Conservation (phyloP, 2,888 invertebrate species). For the Chrysotoxum bicinctum region DNA sequence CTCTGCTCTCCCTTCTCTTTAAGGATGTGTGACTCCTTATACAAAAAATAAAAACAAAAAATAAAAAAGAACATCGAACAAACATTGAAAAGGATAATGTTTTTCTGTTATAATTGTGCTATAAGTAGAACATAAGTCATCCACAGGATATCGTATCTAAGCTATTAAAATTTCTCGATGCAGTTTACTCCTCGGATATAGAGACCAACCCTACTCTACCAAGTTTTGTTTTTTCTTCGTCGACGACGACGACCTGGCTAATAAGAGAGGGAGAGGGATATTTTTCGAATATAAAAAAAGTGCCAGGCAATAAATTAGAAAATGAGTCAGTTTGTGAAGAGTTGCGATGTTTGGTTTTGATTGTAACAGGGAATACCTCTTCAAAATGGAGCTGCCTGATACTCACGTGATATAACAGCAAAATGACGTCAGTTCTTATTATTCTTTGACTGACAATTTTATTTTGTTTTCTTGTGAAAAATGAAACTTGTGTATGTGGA, state of each 20-base stretch:
- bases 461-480: neutral
- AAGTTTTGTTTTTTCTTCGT: neutral
- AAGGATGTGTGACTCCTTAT: conserved; percentile 14
- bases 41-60: neutral
- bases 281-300: conserved; percentile 12
- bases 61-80: neutral
- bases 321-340: conserved; percentile 58
- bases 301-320: conserved; percentile 47
- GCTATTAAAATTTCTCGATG: conserved; percentile 46
- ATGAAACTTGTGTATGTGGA: neutral
- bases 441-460: neutral
- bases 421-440: conserved; percentile 38
- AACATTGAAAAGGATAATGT: conserved; percentile 18
- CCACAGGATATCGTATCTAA: neutral
- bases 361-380: neutral
- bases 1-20: conserved; percentile 19
- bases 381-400: conserved; percentile 6
- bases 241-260: neutral
- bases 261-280: neutral
- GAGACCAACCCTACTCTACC: neutral
- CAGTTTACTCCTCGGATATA: conserved; percentile 21
- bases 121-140: neutral
- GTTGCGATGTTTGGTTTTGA: conserved; percentile 28
- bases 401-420: conserved; percentile 37
- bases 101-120: neutral